These are phyloP conservation scores for Parapsyche elsis DNA, from an alignment of 1,140 invertebrate species.

Conservation along the genomic window DNA sequence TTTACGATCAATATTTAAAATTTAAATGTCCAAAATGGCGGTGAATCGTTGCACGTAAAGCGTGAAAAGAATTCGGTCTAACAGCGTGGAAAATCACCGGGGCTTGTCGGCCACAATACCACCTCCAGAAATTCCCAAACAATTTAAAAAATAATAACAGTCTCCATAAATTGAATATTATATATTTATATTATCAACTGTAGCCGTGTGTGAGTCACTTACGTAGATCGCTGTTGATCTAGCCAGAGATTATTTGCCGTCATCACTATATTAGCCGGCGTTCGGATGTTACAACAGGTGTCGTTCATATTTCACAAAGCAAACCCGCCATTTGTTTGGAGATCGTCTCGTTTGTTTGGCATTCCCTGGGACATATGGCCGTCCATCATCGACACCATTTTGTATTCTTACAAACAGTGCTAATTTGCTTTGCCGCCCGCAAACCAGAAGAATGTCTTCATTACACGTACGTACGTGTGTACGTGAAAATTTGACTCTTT, in stretches of 20 bases:
- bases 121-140: no score
- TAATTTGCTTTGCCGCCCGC: not conserved
- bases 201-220: no score
- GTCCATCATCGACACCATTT: slow-evolving; percentile 12
- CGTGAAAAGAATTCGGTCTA: not conserved
- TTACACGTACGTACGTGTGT: not conserved
- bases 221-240: not conserved
- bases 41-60: not conserved
- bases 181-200: not conserved
- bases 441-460: slow-evolving; percentile 16
- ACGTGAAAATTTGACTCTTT: not conserved
- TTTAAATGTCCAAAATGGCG: not conserved
- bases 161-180: not conserved
- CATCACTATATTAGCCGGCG: not conserved
- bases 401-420: not conserved
- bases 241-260: not conserved
- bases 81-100: not conserved
- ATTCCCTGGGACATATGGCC: slow-evolving; percentile 3
- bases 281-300: slow-evolving; percentile 7
- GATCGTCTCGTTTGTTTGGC: not conserved
- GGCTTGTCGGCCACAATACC: not conserved
- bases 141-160: no score
- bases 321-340: not conserved
- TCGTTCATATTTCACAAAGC: not conserved
- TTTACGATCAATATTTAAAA: not conserved